Evolutionary conservation across 2,888 invertebrate genomes (phyloP).

Genomic region (Willowsia nigromaculata): DNA sequence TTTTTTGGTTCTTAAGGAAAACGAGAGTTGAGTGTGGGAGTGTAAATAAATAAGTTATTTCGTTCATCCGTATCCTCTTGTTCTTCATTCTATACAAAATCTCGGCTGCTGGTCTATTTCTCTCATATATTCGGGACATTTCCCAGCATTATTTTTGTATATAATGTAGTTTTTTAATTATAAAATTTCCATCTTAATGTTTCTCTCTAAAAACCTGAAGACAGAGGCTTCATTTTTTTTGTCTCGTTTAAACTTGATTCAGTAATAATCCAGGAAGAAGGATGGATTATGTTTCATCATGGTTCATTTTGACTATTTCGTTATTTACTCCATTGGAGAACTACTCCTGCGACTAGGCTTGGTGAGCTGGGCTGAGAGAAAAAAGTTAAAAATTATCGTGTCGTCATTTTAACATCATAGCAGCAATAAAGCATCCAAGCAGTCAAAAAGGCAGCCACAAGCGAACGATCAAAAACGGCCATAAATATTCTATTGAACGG

Average conservation of each 20-base stretch:
- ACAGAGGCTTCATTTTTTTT: not conserved
- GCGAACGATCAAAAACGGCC: not conserved
- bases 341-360: not conserved
- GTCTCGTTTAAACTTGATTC: not conserved
- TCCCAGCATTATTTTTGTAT: too few species aligned
- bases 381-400: slow-evolving; percentile 17
- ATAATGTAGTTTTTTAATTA: too few species aligned
- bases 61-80: not conserved
- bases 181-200: not conserved
- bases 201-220: not conserved
- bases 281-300: slow-evolving; percentile 34
- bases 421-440: slow-evolving; percentile 31
- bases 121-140: too few species aligned
- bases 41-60: not conserved
- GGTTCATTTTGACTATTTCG: not conserved
- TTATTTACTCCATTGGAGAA: not conserved
- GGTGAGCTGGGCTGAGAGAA: not conserved
- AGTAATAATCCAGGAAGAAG: slow-evolving; percentile 10
- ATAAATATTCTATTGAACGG: slow-evolving; percentile 60
- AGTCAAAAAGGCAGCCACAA: not conserved
- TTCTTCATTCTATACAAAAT: not conserved
- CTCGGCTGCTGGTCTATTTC: too few species aligned
- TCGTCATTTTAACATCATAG: slow-evolving; percentile 18
- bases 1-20: not conserved
- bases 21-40: not conserved